Conservation (phyloP, 2,797 vertebrate genomes). For the Lates japonicus region DNA sequence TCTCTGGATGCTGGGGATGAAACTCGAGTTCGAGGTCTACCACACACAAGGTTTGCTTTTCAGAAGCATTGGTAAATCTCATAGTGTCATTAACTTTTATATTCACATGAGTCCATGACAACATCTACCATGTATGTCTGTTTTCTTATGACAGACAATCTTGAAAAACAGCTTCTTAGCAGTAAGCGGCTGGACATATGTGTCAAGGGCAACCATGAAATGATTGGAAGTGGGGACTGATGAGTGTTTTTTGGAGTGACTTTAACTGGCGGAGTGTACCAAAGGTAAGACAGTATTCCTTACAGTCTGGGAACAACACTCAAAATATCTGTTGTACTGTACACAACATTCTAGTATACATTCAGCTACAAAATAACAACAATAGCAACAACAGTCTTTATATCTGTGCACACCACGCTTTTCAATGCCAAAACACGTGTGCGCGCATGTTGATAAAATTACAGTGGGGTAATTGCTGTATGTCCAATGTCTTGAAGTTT, state of each 20-base stretch:
- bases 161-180: constrained; percentile 3
- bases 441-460: too few relatives aligned
- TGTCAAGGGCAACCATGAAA: neutral
- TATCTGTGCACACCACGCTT: too few relatives aligned
- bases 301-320: too few relatives aligned
- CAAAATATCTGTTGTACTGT: neutral
- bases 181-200: neutral
- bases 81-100: neutral
- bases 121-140: neutral
- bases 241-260: constrained; percentile 30
- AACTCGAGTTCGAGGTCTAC: neutral
- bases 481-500: too few relatives aligned
- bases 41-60: constrained; percentile 40
- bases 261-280: neutral
- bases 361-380: too few relatives aligned
- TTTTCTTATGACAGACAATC: neutral
- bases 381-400: too few relatives aligned
- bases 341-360: too few relatives aligned
- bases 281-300: constrained; percentile 40
- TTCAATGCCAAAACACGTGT: too few relatives aligned
- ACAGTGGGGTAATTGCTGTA: too few relatives aligned
- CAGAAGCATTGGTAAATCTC: neutral
- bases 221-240: constrained; percentile 61
- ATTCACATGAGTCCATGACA: neutral
- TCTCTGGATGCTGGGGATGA: constrained; percentile 65